Evolutionary conservation across 2,888 invertebrate species (phyloP).

Genomic region (Pardosa pseudoannulata): DNA sequence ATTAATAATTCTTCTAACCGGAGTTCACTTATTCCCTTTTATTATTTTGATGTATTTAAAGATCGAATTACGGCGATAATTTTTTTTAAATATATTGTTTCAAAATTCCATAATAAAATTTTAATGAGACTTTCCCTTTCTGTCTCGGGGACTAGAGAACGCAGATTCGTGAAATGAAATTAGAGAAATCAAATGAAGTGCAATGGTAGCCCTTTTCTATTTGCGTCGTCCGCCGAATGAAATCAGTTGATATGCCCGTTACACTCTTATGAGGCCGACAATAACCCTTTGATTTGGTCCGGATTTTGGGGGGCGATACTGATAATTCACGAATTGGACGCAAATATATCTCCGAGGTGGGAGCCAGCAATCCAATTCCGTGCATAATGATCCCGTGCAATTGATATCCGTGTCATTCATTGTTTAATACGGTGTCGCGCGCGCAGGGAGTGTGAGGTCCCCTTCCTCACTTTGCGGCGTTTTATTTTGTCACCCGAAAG

Average conservation of each 20-base stretch:
- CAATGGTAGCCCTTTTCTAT: neutral
- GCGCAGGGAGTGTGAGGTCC: no score
- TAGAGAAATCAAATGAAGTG: neutral
- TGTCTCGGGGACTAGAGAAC: neutral
- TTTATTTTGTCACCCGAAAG: constrained; percentile 7
- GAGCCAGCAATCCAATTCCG: neutral
- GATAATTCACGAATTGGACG: neutral
- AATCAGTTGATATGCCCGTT: neutral
- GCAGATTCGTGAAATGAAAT: neutral
- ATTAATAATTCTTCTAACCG: no score
- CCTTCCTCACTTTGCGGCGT: constrained; percentile 6
- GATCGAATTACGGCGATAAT: no score
- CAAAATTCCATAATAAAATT: no score
- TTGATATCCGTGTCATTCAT: constrained; percentile 2
- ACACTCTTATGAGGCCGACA: neutral
- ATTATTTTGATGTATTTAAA: no score
- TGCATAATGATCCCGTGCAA: neutral
- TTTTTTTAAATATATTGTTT: no score
- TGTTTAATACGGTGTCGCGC: neutral
- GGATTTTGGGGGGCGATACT: neutral
- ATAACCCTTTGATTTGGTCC: neutral
- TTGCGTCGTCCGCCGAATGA: neutral
- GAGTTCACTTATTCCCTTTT: no score
- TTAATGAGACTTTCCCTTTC: neutral
- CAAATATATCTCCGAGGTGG: no score